Base-by-base conservation (phyloP, 2,113 vertebrate genomes). In the Alces alces region DNA sequence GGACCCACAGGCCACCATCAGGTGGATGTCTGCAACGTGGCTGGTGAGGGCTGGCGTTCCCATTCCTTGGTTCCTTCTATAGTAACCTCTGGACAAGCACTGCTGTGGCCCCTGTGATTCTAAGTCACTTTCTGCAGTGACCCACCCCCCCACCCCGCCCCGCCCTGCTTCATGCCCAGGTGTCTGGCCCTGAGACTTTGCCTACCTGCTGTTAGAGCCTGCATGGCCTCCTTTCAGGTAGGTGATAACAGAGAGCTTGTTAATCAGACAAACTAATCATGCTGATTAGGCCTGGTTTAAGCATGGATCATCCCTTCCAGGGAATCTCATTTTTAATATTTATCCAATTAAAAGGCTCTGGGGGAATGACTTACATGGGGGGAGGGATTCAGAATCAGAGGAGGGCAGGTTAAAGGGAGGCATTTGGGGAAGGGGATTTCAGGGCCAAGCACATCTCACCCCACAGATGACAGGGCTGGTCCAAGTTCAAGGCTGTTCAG, bases 221-320 rank as follows among this genome's bases (percentile, higher is more conserved):
- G 70, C 55, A 15, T 43, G 92, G 47, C 39, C 50, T 86, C 93
- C 84, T 93, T 57, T 54, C 79, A 54, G 87, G 17, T 23, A 92
- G 90, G 61, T 64, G 73, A 73, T 55, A 66, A 33, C 2, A 64
- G 58, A n/a, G 17, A 89, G 19, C 52, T 90, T 95, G 17, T 58
- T 97, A 97, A 97, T 97, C 89, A 96, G 93, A 60, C 21, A 86
- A 47, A 93, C 54, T 95, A 97, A 97, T 97, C 92, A 96, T n/a
- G 86, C n/a, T 96, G 96, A 97, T 97, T 92, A 95, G 47, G 39
- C 57, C 33, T 92, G 52, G n/a, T 92, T 96, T 43, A 87, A 57
- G 78, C 86, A 93, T 19, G 78, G 96, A 85, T 87, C 78, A 86
- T 7, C 39, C 54, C 5, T 97, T 88, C 80, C 64, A 55, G 73